phyloP scores from a whole-genome alignment of 2,113 vertebrate species.

The Todiramphus saurophagus region DNA sequence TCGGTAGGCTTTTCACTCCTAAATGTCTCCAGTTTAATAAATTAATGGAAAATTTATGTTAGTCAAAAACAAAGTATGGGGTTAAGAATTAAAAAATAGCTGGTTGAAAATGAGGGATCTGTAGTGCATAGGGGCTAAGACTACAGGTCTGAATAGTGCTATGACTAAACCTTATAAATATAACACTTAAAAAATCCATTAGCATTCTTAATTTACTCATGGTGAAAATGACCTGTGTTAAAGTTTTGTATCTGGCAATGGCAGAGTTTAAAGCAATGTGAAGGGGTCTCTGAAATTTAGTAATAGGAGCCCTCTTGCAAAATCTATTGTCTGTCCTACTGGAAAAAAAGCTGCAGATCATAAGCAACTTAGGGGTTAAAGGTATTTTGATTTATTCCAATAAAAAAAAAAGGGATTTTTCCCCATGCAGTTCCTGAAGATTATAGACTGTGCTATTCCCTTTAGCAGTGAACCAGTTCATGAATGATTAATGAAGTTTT shows the following conservation, averaged over 20 bases:
- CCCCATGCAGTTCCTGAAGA: neutral
- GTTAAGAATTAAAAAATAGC: neutral
- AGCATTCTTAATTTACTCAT: neutral
- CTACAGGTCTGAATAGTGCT: neutral
- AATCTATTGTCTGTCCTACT: neutral
- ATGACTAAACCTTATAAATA: neutral
- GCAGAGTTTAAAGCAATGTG: neutral
- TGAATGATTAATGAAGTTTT: conserved; percentile 63
- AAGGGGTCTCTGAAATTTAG: neutral
- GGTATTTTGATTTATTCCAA: conserved; percentile 6
- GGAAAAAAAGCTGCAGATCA: neutral
- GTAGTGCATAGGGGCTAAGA: neutral
- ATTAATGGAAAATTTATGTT: neutral
- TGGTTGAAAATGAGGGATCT: neutral
- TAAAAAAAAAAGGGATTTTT: neutral
- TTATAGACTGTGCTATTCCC: neutral
- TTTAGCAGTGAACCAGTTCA: conserved; percentile 22
- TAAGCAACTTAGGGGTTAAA: neutral
- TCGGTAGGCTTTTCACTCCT: neutral
- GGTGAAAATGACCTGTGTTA: neutral
- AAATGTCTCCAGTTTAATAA: neutral
- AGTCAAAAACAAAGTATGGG: neutral
- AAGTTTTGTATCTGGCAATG: neutral
- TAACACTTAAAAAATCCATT: accelerated
- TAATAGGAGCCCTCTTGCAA: neutral